Evolutionary conservation across 2,113 vertebrate genomes (phyloP).

Genomic region (Athene noctua): DNA sequence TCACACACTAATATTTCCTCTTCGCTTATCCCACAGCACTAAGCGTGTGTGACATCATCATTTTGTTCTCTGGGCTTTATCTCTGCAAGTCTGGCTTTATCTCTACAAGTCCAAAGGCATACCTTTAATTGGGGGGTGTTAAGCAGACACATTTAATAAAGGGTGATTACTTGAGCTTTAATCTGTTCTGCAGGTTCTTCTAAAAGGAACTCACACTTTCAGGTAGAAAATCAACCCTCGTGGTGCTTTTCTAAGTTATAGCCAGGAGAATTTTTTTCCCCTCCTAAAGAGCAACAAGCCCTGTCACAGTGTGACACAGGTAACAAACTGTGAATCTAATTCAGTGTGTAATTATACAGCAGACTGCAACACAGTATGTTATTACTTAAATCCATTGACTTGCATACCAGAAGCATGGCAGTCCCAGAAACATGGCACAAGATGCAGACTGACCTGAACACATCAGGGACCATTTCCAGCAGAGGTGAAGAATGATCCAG

Average conservation of each 20-base stretch:
- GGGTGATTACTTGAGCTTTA: background rate
- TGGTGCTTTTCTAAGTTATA: background rate
- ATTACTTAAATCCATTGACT: background rate
- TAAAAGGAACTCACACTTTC: background rate
- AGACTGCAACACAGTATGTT: constrained; percentile 39
- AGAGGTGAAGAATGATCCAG: background rate
- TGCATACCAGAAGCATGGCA: background rate
- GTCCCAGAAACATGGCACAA: background rate
- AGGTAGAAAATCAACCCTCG: background rate
- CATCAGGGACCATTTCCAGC: background rate
- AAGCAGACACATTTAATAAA: background rate
- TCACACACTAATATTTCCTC: background rate
- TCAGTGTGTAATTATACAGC: constrained; percentile 49
- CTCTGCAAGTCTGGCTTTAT: background rate
- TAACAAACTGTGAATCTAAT: constrained; percentile 52
- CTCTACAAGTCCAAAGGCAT: background rate
- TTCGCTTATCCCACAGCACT: background rate
- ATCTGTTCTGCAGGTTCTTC: background rate
- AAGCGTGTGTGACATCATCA: background rate
- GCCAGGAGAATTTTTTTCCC: background rate
- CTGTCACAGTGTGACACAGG: constrained; percentile 2
- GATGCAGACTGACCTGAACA: background rate
- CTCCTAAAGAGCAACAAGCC: background rate
- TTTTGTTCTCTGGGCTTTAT: background rate
- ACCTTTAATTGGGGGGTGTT: background rate